phyloP scores from a whole-genome alignment of 2,797 vertebrate genomes.

The Rhabdomys pumilio region DNA sequence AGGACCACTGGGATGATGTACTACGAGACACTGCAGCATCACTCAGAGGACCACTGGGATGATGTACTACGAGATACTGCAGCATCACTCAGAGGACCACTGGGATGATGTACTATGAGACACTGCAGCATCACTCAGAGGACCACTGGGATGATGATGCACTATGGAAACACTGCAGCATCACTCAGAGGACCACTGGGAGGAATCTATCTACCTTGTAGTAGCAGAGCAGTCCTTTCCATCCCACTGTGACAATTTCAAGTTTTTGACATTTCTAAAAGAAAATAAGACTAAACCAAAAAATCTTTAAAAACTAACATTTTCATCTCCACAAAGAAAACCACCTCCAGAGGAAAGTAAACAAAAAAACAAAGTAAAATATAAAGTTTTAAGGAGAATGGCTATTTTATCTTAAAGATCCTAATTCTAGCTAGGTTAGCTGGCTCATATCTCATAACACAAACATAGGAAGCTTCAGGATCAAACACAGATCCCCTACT shows the following conservation, averaged over 20 bases:
- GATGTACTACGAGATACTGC: too few species aligned
- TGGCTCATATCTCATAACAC: rapidly evolving
- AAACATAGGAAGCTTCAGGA: neutral
- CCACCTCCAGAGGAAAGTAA: conserved; percentile 15
- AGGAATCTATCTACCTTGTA: neutral
- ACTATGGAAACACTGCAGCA: neutral
- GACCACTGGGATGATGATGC: too few species aligned
- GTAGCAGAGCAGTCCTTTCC: neutral
- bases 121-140: rapidly evolving
- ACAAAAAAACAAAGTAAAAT: conserved; percentile 8
- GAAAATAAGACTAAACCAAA: neutral
- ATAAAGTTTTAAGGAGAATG: neutral
- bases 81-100: rapidly evolving
- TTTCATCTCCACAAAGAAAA: neutral
- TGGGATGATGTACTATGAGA: neutral
- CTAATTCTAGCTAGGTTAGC: neutral
- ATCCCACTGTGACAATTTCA: neutral
- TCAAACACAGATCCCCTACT: too few species aligned
- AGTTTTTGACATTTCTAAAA: neutral
- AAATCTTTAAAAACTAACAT: conserved; percentile 33
- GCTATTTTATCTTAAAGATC: neutral
- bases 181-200: rapidly evolving
- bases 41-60: too few species aligned
- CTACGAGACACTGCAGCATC: too few species aligned
- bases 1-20: too few species aligned